Percentiles rank a stretch among this genome's conserved stretches.
Evolutionary conservation across 2,888 invertebrate species (phyloP).

Genomic region (Cephus spinipes): DNA sequence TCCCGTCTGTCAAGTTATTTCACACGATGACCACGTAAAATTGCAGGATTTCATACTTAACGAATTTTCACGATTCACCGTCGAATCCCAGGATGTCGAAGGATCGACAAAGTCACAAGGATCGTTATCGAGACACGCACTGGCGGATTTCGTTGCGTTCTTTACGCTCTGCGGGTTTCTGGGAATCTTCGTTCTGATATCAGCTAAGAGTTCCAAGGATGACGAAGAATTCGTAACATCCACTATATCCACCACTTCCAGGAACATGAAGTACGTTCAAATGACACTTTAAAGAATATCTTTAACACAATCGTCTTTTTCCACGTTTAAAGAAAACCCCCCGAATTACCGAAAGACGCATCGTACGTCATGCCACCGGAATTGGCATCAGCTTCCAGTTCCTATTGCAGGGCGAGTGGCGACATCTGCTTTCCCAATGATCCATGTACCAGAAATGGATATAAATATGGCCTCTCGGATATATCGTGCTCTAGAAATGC

Average conservation of each 20-base stretch:
- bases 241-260: no score
- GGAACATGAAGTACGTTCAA: background rate
- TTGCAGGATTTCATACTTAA: constrained; percentile 29
- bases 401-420: constrained; percentile 13
- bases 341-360: background rate
- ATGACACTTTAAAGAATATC: background rate
- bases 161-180: constrained; percentile 39
- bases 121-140: constrained; percentile 27
- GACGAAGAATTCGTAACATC: constrained; percentile 1
- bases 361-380: background rate
- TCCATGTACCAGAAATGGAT: background rate
- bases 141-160: constrained; percentile 44
- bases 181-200: constrained; percentile 38
- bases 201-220: constrained; percentile 36
- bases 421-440: constrained; percentile 9
- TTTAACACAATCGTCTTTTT: no score
- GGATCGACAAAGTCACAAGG: constrained; percentile 16
- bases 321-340: no score
- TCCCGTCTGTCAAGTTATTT: no score
- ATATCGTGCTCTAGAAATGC: background rate
- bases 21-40: no score
- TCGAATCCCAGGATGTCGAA: constrained; percentile 25
- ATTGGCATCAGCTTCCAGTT: constrained; percentile 5
- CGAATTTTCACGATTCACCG: constrained; percentile 27
- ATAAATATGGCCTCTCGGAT: background rate